Evolutionary conservation across 1,140 invertebrate species (phyloP), one percentile per base, ranked within the genome.

Genomic region (Metopolophium dirhodum): DNA sequence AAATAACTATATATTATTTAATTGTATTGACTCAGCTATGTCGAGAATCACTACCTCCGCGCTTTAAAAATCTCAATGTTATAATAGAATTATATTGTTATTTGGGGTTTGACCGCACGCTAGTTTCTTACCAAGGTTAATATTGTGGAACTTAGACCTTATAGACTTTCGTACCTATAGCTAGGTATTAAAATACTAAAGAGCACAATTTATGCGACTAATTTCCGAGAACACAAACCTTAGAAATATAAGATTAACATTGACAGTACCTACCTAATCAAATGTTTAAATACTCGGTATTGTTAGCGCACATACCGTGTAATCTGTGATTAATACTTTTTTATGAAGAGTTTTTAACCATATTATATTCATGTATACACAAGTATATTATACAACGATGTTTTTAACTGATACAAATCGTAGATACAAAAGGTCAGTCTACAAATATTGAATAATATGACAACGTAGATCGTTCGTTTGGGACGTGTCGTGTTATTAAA

Each of bases 231-330:
- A 77, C 30, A 77, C n/a, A 18, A 77, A 77, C 61, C 30, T 77
- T 18, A n/a, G 61, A 77, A n/a, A n/a, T n/a, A 77, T 77, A 18
- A 7, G 61, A 68, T 68, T n/a, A 68, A n/a, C 61, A 68, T 68
- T 68, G 30, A 18, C 61, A 77, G 61, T 77, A 51, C 47, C 47
- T 49, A 49, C 47, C 47, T 18, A 77, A 77, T 77, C 61, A 77
- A 77, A 77, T 77, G 85, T 30, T 86, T 47, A 41, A 23, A 47
- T 86, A 86, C 85, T 86, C 23, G 23, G 85, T 47, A 86, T 86
- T 41, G 26, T 18, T 30, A 86, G 26, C 30, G 2, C 45, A 49
- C 11, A 26, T 86, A 26, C 23, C 23, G 1, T 41, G 45, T 45
- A 30, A 86, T 86, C 41, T 41, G 85, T 26, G 85, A 41, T 86